Base-by-base conservation (phyloP, 2,113 vertebrate genomes). In the Pheucticus melanocephalus region DNA sequence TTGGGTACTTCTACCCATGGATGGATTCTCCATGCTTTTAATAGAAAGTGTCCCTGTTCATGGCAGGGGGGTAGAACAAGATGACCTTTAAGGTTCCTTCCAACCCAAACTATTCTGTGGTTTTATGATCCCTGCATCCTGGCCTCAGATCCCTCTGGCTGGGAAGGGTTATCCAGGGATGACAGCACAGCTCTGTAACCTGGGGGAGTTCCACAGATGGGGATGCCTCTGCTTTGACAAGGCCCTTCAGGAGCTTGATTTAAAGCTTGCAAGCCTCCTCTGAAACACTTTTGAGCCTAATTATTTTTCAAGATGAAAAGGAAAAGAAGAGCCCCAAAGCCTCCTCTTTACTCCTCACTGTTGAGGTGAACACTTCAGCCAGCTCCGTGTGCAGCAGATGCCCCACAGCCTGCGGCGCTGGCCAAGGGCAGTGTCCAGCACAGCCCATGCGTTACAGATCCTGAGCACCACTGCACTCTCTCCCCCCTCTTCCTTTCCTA, bases 391-490 rank as follows among this genome's bases (percentile, higher is more conserved):
- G 45, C 17, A 57, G 57, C 45, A 30, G 73, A 37, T 42, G 56
- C 42, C 59, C 40, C 31, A 3, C 0, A 1, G 53, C 39, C 64
- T 4, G 5, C 1, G 1, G 35, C n/a, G 40, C 44, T 9, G 63
- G 44, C 25, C 54, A 8, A 33, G 59, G 35, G 10, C 87, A 45
- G 61, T 0, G 1, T n/a, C 81, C 92, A 33, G 73, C 86, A 61
- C 63, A 48, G 42, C n/a, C 28, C 57, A 1, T 2, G 24, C 45
- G 18, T 63, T 51, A 31, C 66, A 76, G 31, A 79, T 54, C 51
- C 48, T 2, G 0, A 10, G 53, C 30, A 7, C 0, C 3, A 16
- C 0, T 51, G 37, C 66, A 51, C 5, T 0, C 42, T 48, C 50
- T 60, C 8, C 33, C 42, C 15, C 16, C 4, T 13, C 63, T 39